These are phyloP conservation scores for Diphyllodes magnificus DNA, from an alignment of 2,113 vertebrate species.

Conservation along the genomic window DNA sequence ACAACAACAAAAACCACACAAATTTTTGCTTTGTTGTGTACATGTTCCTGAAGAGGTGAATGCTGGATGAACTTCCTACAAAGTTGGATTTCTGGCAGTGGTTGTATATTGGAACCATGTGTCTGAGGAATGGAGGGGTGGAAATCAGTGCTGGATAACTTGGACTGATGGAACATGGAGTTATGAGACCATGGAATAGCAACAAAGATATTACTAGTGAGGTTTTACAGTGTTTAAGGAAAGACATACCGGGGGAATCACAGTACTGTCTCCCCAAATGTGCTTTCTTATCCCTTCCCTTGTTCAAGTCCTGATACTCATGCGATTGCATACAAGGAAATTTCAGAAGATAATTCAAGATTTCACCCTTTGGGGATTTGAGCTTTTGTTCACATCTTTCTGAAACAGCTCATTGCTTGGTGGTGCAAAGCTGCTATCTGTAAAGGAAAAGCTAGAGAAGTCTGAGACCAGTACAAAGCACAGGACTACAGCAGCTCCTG, in stretches of 20 bases:
- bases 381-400: background rate
- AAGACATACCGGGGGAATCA: background rate
- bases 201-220: background rate
- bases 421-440: background rate
- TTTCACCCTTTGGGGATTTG: background rate
- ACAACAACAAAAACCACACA: background rate
- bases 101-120: background rate
- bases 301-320: background rate
- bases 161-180: background rate
- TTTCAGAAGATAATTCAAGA: background rate
- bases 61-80: background rate
- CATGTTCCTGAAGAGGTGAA: background rate
- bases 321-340: background rate
- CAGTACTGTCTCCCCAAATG: background rate
- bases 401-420: background rate
- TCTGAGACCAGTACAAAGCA: background rate
- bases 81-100: background rate
- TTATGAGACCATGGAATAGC: background rate
- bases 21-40: background rate
- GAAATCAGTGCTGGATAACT: background rate
- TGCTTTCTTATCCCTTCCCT: background rate
- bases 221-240: background rate
- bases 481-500: background rate
- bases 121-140: rapidly evolving
- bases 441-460: background rate